Evolutionary conservation across 2,113 vertebrate species (phyloP), one percentile per base, ranked within the genome.

Genomic region (Notarius lentiginosus): DNA sequence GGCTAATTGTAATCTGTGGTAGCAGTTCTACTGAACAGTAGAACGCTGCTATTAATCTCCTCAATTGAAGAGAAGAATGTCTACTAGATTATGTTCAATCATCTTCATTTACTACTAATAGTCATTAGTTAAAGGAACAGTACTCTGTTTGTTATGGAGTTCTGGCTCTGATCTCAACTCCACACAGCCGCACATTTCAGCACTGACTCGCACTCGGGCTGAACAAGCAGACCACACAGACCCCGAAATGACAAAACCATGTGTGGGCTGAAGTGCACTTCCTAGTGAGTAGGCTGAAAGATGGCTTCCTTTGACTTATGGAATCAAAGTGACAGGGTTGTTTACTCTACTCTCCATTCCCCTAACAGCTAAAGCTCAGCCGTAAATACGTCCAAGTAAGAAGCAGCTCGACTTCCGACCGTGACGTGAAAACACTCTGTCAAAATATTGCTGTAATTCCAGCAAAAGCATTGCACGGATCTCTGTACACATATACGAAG

Each of bases 161-260:
- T 18, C 81, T 82, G 81, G 81, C 81, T 66, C 61, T 51, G 81
- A 49, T 82, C 41, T 82, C 1, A 6, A 15, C 72, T 85, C 24
- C 24, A 70, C 77, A 73, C 63, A 68, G 83, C 15, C 83, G 15
- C 34, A 65, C 79, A 84, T 83, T 80, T 83, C 77, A 79, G 82
- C 7, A 47, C 79, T 63, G 51, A 80, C n/a, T 20, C 17, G 58
- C 55, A 61, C 79, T 73, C 68, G 47, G 65, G 56, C 76, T 65
- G 68, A 82, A 84, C 68, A 86, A 66, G 80, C 75, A 76, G 85
- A 85, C 79, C 86, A 87, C 88, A 84, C 76, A 84, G 88, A 20
- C 22, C 86, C 68, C 47, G 12, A 88, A 79, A 85, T 24, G 76
- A 88, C 84, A 81, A 83, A 83, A 61, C 79, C 70, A 72, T 65